phyloP scores from a whole-genome alignment of 1,140 invertebrate genomes.

The Glossosoma conforme region DNA sequence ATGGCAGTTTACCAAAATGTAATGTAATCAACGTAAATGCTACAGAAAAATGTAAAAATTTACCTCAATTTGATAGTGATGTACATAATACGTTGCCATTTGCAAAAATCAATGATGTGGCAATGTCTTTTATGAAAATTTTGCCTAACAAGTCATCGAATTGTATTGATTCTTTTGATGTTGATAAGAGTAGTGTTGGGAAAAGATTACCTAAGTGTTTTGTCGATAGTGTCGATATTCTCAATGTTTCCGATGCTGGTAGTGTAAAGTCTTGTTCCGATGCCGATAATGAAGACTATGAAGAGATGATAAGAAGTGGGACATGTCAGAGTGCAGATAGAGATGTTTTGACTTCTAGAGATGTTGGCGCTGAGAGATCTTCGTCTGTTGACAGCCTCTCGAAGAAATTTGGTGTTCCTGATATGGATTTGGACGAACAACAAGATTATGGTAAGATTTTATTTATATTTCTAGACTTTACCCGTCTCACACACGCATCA shows the following conservation, averaged over 20 bases:
- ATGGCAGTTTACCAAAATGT: too few relatives aligned
- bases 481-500: too few relatives aligned
- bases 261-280: slow-evolving; percentile 12
- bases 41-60: too few relatives aligned
- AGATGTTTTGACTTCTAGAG: not conserved
- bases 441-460: not conserved
- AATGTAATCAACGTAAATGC: too few relatives aligned
- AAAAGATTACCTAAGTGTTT: not conserved
- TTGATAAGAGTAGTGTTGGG: not conserved
- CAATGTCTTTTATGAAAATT: slow-evolving; percentile 7
- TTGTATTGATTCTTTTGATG: not conserved
- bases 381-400: not conserved
- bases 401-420: not conserved
- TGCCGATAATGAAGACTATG: slow-evolving; percentile 13
- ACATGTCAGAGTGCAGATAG: not conserved
- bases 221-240: slow-evolving; percentile 1
- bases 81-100: not conserved
- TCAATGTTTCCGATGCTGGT: not conserved
- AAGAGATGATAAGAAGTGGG: slow-evolving; percentile 5
- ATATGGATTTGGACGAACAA: not conserved
- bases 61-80: too few relatives aligned
- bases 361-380: not conserved
- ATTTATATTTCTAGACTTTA: not conserved
- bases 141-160: not conserved
- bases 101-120: not conserved